A percentile compares a stretch with the other conserved stretches of the same genome.
These are phyloP conservation scores for Sapajus apella DNA, from an alignment of 2,113 vertebrate genomes.

Conservation along the genomic window DNA sequence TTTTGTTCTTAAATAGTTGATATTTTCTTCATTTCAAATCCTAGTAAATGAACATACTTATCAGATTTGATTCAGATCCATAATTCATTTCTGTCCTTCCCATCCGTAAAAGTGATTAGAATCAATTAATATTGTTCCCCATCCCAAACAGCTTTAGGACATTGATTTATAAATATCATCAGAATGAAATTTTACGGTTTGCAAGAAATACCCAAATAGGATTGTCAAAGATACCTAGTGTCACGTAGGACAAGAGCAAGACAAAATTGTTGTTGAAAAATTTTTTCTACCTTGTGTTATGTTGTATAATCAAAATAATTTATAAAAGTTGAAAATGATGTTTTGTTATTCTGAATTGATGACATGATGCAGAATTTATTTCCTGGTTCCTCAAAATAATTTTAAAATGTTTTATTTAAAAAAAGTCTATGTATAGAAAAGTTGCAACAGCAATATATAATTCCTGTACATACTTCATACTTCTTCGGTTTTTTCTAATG, in stretches of 20 bases:
- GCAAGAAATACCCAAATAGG: neutral
- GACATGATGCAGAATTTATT: neutral
- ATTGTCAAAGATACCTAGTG: neutral
- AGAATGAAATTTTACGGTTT: neutral
- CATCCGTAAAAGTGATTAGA: neutral
- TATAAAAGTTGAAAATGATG: neutral
- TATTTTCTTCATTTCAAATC: constrained; percentile 44
- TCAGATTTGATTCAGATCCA: neutral
- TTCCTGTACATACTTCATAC: neutral
- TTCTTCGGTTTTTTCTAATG: neutral
- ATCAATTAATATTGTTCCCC: neutral
- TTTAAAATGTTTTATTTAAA: constrained; percentile 30
- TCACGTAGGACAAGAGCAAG: neutral
- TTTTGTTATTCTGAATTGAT: neutral
- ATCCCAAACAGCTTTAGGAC: neutral
- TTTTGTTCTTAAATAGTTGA: constrained; percentile 25
- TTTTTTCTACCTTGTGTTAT: neutral
- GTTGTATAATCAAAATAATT: neutral
- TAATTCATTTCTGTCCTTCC: constrained; percentile 7
- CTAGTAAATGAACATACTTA: neutral
- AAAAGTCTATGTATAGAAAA: neutral
- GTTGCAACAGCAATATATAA: neutral
- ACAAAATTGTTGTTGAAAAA: neutral
- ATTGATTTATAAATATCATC: neutral
- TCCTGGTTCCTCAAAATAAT: neutral